Percentiles rank a stretch among this genome's conserved stretches.
Conservation (phyloP, 2,113 vertebrate species). For the Cyprinodon tularosa region DNA sequence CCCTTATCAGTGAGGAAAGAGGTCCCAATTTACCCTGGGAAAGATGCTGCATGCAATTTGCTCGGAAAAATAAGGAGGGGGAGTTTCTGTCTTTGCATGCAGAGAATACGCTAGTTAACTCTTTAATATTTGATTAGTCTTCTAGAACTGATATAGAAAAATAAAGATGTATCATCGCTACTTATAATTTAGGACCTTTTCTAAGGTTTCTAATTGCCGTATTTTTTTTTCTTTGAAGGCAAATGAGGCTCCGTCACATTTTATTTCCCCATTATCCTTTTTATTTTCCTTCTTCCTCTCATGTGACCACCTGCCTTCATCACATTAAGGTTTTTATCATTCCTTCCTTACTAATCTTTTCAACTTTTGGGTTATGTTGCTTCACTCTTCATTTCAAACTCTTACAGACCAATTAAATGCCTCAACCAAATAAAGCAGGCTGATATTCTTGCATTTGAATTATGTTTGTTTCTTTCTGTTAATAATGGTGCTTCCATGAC, state of each 20-base stretch:
- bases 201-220: background rate
- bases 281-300: background rate
- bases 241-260: background rate
- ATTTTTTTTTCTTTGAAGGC: background rate
- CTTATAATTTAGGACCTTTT: conserved; percentile 59
- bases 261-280: background rate
- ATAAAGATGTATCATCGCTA: conserved; percentile 62
- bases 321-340: background rate
- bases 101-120: conserved; percentile 71
- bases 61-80: conserved; percentile 69
- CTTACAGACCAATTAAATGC: background rate
- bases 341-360: background rate
- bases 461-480: too few species aligned
- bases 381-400: background rate
- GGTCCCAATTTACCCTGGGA: conserved; percentile 73
- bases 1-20: conserved; percentile 70
- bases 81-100: conserved; percentile 50
- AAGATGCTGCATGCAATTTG: conserved; percentile 70
- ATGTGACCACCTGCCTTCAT: background rate
- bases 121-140: conserved; percentile 74
- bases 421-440: background rate
- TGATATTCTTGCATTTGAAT: background rate
- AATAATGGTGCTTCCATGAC: too few species aligned
- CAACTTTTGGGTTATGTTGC: background rate
- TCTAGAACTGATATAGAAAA: conserved; percentile 65